Conservation (phyloP, 2,888 invertebrate genomes). For the Drosophila cognata region DNA sequence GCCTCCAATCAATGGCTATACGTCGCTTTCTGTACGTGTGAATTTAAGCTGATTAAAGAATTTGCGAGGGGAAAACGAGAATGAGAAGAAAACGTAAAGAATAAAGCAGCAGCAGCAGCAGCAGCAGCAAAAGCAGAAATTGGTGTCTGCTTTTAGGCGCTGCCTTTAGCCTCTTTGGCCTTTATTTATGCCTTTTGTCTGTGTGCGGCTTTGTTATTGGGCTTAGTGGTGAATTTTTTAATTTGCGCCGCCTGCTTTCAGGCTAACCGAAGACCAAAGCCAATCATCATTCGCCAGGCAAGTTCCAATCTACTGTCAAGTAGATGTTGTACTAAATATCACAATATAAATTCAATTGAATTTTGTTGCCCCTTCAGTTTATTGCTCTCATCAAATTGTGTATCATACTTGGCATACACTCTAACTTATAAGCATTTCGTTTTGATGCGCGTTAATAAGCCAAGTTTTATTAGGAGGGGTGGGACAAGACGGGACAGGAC, state of each 20-base stretch:
- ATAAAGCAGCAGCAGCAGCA: conserved; percentile 15
- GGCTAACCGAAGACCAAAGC: conserved; percentile 47
- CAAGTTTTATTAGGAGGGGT: conserved; percentile 8
- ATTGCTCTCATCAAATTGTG: conserved; percentile 39
- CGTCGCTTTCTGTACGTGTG: conserved; percentile 83
- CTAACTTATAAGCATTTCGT: conserved; percentile 39
- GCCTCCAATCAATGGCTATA: conserved; percentile 80
- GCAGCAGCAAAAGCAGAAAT: conserved; percentile 60
- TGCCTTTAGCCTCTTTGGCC: conserved; percentile 52
- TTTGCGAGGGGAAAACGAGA: conserved; percentile 54
- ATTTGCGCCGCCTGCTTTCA: conserved; percentile 47
- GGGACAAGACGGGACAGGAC: conserved; percentile 20
- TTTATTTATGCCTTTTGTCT: conserved; percentile 75
- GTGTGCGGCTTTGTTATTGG: conserved; percentile 68
- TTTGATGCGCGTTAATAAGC: conserved; percentile 46
- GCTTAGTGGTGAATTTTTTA: conserved; percentile 68
- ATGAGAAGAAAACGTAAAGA: conserved; percentile 15
- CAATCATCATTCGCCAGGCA: conserved; percentile 68
- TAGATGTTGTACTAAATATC: conserved; percentile 18
- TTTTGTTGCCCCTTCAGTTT: conserved; percentile 48
- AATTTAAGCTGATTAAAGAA: conserved; percentile 84
- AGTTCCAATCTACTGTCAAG: conserved; percentile 59
- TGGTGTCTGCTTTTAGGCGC: conserved; percentile 76
- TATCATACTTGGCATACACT: conserved; percentile 11
- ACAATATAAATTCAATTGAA: conserved; percentile 62